Conservation (phyloP, 2,113 vertebrate species). For the Protobothrops mucrosquamatus region DNA sequence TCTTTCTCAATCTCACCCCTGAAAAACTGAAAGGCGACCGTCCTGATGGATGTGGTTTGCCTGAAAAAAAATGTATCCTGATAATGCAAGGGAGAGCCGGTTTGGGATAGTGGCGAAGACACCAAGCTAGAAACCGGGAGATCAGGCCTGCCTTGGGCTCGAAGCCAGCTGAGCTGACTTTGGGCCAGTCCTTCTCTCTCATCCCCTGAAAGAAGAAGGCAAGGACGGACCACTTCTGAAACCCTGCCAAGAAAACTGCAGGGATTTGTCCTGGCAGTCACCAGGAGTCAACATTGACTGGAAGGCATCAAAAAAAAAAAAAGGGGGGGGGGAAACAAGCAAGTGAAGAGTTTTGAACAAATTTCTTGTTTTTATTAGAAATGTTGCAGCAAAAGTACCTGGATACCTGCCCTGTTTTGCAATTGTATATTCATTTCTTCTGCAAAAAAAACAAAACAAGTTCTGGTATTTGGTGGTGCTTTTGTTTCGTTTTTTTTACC, state of each 20-base stretch:
- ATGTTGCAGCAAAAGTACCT: background rate
- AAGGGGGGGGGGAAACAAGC: background rate
- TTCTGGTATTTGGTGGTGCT: background rate
- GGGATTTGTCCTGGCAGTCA: background rate
- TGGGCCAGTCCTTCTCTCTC: background rate
- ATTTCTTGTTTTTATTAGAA: background rate
- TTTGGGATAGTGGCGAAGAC: background rate
- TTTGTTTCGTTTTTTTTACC: background rate
- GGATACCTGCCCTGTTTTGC: background rate
- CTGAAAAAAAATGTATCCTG: background rate
- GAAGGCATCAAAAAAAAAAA: background rate
- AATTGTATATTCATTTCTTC: background rate
- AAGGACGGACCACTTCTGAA: accelerated
- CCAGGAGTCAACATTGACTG: background rate
- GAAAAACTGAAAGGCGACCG: background rate
- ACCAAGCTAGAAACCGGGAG: background rate
- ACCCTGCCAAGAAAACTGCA: background rate
- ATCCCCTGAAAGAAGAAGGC: too few relatives aligned
- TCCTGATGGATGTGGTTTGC: background rate
- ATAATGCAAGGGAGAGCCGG: background rate
- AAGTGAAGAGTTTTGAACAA: background rate
- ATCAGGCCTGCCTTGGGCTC: background rate
- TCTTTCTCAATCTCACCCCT: background rate
- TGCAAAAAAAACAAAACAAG: background rate
- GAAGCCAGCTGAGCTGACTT: background rate